Base-by-base conservation (phyloP, 1,140 invertebrate genomes). In the Tribolium castaneum region DNA sequence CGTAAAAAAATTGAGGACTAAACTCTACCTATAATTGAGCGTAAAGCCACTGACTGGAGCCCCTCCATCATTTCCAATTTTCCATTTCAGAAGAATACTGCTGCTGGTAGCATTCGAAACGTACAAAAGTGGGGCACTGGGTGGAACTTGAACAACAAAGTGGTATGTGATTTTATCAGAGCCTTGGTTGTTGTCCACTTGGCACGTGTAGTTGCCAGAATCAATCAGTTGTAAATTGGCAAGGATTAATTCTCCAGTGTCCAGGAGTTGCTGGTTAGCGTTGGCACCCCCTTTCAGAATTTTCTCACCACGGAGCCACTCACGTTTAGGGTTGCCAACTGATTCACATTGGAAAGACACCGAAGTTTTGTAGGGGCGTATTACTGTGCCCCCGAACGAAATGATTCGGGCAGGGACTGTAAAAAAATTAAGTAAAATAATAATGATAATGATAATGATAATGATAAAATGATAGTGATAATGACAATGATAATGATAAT, bases 201-300 rank as follows among this genome's bases (percentile, higher is more conserved):
- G 90, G 79, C 94, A 96, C 1, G 93, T 92, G 80, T 94, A 95
- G 85, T 95, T 94, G 5, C 92, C 93, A 6, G 90, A 88, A 83
- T 95, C 94, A 1, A 88, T 86, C 75, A 90, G 85, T 82, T 93
- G 91, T 6, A 94, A 83, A 82, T 89, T 91, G 1, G 90, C 89
- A 1, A 94, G 86, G 30, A 92, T 89, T 12, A 94, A 82, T 80
- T 93, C 92, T 0, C 92, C 92, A 1, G 89, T 90, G 76, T 91
- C 90, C 35, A 92, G 82, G 6, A 92, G 83, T 83, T 92, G 90
- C 0, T 91, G 86, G 76, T 92, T 92, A 45, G 90, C 89, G 2
- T 86, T 84, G 0, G 89, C 87, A 6, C 85, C 88, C 54, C 86
- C 85, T 72, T 82, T 83, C 19, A 89, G 78, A 1, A 86, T 82